Evolutionary conservation across 2,797 vertebrate species (phyloP).

Genomic region (Denticeps clupeoides): DNA sequence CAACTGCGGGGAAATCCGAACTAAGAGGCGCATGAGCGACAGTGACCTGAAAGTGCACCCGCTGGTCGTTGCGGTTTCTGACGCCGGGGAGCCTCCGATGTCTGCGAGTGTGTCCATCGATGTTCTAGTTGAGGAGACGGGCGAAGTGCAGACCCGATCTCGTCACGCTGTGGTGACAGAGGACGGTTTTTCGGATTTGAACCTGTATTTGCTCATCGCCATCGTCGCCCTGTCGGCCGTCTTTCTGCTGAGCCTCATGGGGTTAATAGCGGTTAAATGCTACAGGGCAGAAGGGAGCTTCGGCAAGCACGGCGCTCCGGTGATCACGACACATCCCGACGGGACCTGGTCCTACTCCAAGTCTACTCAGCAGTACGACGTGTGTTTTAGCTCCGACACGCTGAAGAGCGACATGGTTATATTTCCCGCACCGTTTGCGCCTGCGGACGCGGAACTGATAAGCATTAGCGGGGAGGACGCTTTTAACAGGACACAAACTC

Average conservation of each 20-base stretch:
- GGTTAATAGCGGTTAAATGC: conserved; percentile 30
- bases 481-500: conserved; percentile 16
- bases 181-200: conserved; percentile 30
- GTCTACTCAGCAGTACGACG: conserved; percentile 42
- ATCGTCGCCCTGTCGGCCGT: conserved; percentile 33
- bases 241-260: conserved; percentile 34
- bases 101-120: conserved; percentile 39
- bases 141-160: conserved; percentile 25
- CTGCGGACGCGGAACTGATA: conserved; percentile 27
- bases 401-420: conserved; percentile 39
- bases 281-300: conserved; percentile 24
- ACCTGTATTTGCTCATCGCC: conserved; percentile 37
- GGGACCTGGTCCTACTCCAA: conserved; percentile 41
- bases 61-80: conserved; percentile 44
- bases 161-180: conserved; percentile 21
- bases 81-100: conserved; percentile 43
- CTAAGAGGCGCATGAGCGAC: conserved; percentile 43
- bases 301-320: conserved; percentile 27
- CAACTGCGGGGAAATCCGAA: conserved; percentile 44
- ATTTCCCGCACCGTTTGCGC: conserved; percentile 24
- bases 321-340: conserved; percentile 37
- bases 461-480: conserved; percentile 21
- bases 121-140: conserved; percentile 30
- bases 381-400: conserved; percentile 41
- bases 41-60: conserved; percentile 41